phyloP scores from a whole-genome alignment of 2,888 invertebrate genomes.

The Lysandra bellargus region DNA sequence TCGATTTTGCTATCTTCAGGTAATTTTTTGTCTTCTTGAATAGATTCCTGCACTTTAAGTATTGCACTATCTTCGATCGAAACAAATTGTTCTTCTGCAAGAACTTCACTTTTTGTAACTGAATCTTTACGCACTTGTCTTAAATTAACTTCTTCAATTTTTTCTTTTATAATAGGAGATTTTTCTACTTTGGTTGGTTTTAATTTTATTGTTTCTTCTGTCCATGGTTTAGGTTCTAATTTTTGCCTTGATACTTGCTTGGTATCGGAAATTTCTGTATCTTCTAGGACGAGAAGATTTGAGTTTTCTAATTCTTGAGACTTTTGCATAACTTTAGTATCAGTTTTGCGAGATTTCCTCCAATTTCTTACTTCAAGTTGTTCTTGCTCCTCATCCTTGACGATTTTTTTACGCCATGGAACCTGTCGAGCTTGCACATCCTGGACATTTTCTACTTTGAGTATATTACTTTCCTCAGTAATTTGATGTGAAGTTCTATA shows the following conservation, averaged over 20 bases:
- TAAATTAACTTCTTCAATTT: slow-evolving; percentile 68
- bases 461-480: slow-evolving; percentile 67
- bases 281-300: slow-evolving; percentile 44
- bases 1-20: background rate
- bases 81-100: slow-evolving; percentile 9
- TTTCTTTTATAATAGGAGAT: slow-evolving; percentile 76
- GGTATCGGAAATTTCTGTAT: slow-evolving; percentile 39
- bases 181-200: slow-evolving; percentile 82
- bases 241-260: slow-evolving; percentile 26
- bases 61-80: slow-evolving; percentile 3
- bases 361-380: slow-evolving; percentile 49
- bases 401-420: slow-evolving; percentile 63
- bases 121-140: slow-evolving; percentile 52
- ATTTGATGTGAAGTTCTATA: slow-evolving; percentile 56
- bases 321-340: slow-evolving; percentile 33
- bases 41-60: background rate
- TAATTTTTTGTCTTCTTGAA: background rate
- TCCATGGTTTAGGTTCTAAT: slow-evolving; percentile 75
- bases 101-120: slow-evolving; percentile 17
- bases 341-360: slow-evolving; percentile 48
- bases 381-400: slow-evolving; percentile 43
- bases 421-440: slow-evolving; percentile 57
- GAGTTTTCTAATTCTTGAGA: slow-evolving; percentile 44
- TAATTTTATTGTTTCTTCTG: slow-evolving; percentile 82
- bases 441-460: slow-evolving; percentile 58